Percentiles rank a stretch among this genome's conserved stretches.
Conservation (phyloP, 2,797 vertebrate genomes). For the Cynodonichthys magdalenae region DNA sequence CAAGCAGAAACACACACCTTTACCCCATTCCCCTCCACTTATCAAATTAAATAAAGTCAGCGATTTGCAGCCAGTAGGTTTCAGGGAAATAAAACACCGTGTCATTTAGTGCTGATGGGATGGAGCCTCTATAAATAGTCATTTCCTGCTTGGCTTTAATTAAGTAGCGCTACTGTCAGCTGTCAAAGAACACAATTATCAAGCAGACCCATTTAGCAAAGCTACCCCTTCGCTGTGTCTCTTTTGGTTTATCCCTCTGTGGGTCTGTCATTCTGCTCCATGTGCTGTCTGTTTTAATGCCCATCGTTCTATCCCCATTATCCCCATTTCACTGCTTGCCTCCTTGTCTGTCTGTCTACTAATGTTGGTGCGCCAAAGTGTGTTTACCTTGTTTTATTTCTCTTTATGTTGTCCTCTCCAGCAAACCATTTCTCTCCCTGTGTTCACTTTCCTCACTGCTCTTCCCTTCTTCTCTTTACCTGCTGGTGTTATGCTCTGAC, state of each 20-base stretch:
- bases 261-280: slow-evolving; percentile 51
- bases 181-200: slow-evolving; percentile 81
- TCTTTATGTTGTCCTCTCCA: slow-evolving; percentile 34
- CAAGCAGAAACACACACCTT: slow-evolving; percentile 1
- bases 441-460: slow-evolving; percentile 39
- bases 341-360: slow-evolving; percentile 33
- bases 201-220: slow-evolving; percentile 77
- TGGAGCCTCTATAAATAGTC: slow-evolving; percentile 77
- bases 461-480: slow-evolving; percentile 37
- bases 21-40: slow-evolving; percentile 44
- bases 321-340: slow-evolving; percentile 33
- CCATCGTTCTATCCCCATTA: slow-evolving; percentile 51
- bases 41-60: slow-evolving; percentile 78
- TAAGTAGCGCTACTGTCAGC: slow-evolving; percentile 81
- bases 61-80: slow-evolving; percentile 64
- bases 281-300: slow-evolving; percentile 48
- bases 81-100: slow-evolving; percentile 75
- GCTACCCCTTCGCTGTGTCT: slow-evolving; percentile 59
- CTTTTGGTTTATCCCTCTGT: slow-evolving; percentile 59
- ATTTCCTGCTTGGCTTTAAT: slow-evolving; percentile 83
- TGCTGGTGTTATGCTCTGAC: slow-evolving; percentile 59
- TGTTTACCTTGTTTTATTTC: slow-evolving; percentile 50
- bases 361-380: slow-evolving; percentile 25
- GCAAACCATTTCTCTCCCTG: slow-evolving; percentile 17
- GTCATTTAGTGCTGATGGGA: slow-evolving; percentile 79